Percentiles rank a stretch among this genome's conserved stretches.
These are phyloP conservation scores for Rhinopomastus cyanomelas DNA, from an alignment of 2,113 vertebrate genomes.

Conservation along the genomic window DNA sequence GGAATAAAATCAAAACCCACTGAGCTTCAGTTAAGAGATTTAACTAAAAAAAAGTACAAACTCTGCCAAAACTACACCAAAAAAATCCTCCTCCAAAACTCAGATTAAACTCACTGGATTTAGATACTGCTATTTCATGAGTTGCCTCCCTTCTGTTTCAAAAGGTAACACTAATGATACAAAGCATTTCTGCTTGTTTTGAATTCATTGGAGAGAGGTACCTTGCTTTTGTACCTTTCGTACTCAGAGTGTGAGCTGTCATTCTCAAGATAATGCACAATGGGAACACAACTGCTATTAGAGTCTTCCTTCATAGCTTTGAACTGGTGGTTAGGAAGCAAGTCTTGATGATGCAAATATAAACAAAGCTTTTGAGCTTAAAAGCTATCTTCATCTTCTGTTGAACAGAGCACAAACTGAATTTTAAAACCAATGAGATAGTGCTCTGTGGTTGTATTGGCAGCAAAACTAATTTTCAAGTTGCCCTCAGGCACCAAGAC, in stretches of 20 bases:
- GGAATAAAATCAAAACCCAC: neutral
- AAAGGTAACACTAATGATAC: neutral
- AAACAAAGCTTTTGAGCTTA: conserved; percentile 2
- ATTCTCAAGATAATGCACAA: neutral
- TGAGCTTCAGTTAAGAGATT: neutral
- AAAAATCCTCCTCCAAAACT: neutral
- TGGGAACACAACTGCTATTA: neutral
- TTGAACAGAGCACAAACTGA: neutral
- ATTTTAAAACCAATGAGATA: conserved; percentile 25
- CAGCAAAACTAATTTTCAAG: conserved; percentile 25
- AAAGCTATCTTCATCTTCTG: neutral
- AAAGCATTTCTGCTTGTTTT: neutral
- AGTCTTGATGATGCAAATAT: neutral
- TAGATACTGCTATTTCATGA: neutral
- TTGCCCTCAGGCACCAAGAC: neutral
- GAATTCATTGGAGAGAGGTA: neutral
- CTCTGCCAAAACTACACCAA: neutral
- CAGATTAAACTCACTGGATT: neutral
- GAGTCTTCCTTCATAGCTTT: neutral
- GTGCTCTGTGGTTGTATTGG: neutral
- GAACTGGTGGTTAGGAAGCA: neutral
- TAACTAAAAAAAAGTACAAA: neutral
- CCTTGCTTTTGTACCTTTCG: neutral
- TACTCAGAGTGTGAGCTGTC: neutral
- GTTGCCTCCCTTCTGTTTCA: neutral